Evolutionary conservation across 2,888 invertebrate species (phyloP).

Genomic region (Eucera pruinosa): DNA sequence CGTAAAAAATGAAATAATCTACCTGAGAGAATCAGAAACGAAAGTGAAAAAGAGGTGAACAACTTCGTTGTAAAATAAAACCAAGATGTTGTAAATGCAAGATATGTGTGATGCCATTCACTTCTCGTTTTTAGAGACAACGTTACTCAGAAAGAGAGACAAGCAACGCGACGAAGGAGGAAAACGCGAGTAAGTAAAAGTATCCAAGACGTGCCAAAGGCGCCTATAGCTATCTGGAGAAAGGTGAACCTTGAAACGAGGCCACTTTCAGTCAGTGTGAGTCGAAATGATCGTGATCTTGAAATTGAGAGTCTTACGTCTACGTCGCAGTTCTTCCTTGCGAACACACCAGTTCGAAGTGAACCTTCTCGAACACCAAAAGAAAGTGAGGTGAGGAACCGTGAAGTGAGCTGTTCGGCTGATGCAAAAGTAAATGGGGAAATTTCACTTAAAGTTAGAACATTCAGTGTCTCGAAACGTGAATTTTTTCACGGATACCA

Average conservation of each 20-base stretch:
- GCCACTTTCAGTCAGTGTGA: constrained; percentile 82
- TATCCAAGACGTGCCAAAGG: constrained; percentile 30
- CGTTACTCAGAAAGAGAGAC: not conserved
- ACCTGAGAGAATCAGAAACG: no score
- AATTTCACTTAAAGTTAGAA: constrained; percentile 30
- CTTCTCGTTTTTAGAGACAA: no score
- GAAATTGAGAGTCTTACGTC: constrained; percentile 79
- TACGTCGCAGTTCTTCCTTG: constrained; percentile 41
- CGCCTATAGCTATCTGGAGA: constrained; percentile 74
- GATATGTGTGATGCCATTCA: no score
- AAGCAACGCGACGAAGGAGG: not conserved
- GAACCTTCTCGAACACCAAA: constrained; percentile 30
- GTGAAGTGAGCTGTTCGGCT: not conserved
- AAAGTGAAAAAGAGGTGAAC: not conserved
- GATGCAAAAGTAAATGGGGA: constrained; percentile 21
- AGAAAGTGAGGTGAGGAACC: constrained; percentile 29
- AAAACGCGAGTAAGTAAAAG: constrained; percentile 52
- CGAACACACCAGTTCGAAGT: constrained; percentile 3
- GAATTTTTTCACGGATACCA: not conserved
- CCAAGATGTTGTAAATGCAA: no score
- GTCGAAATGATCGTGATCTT: constrained; percentile 83
- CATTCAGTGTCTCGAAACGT: not conserved
- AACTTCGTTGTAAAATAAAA: no score
- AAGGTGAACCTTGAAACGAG: constrained; percentile 80
- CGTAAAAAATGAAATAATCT: no score